Evolutionary conservation across 1,140 invertebrate genomes (phyloP), one percentile per base, ranked within the genome.

Genomic region (Cydia amplana): DNA sequence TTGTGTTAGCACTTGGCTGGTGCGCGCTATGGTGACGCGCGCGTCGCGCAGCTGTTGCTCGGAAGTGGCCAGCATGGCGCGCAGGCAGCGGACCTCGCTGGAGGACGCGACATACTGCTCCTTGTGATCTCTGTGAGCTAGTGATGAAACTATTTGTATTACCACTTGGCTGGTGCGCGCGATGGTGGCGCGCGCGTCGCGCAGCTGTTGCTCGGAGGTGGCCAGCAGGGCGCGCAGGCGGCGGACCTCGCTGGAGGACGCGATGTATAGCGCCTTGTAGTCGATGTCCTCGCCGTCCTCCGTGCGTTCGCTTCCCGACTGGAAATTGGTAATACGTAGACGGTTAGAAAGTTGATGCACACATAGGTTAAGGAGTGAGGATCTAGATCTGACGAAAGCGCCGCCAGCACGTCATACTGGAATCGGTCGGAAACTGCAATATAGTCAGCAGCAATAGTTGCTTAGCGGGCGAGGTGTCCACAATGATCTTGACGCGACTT

Each of bases 201-300:
- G 82, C 77, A 90, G 74, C 85, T 91, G 90, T 77, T 91, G 87
- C 82, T 93, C 90, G 65, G 85, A 91, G 20, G 90, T 91, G 55
- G 84, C 75, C 6, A 93, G 87, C 49, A 92, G 77, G 7, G 85
- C 87, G 46, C 91, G 87, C 46, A 93, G 79, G 25, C 86, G 85
- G 25, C 88, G 86, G 16, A 93, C 86, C 77, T 93, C 92, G 75
- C 83, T 88, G 79, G 95, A 94, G 60, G 95, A 94, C 87, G 95
- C 95, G 89, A 96, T 96, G 86, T 96, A 97, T 74, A 97, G 89
- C 82, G 96, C 97, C 87, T 97, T 98, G 90, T 97, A 98, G 89
- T 98, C 97, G 74, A 96, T 93, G 87, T 96, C 96, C 83, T 97
- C 96, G 95, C 95, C 87, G 67, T 91, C 87, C 49, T 88, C 94